phyloP scores from a whole-genome alignment of 2,888 invertebrate species.

The Ectemnius continuus region DNA sequence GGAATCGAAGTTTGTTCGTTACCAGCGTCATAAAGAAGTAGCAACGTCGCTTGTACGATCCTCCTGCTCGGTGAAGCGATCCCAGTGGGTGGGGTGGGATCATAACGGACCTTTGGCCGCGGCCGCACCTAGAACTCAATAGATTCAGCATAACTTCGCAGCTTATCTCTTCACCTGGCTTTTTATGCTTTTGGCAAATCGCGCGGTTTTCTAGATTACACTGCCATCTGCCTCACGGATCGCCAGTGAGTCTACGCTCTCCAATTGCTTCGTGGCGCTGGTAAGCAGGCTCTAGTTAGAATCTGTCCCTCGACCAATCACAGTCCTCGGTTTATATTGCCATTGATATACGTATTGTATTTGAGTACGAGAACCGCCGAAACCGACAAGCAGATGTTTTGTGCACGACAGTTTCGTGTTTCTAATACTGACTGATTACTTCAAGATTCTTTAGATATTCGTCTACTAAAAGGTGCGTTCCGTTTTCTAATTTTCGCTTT shows the following conservation, averaged over 20 bases:
- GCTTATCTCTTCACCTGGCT: constrained; percentile 41
- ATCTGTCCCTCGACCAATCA: background rate
- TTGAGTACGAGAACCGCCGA: background rate
- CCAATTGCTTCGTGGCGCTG: constrained; percentile 13
- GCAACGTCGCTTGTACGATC: constrained; percentile 33
- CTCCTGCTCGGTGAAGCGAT: constrained; percentile 54
- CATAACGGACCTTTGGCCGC: constrained; percentile 66
- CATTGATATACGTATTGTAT: background rate
- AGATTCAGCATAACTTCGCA: constrained; percentile 58
- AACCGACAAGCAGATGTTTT: no score
- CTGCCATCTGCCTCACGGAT: constrained; percentile 55
- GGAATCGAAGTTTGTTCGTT: background rate
- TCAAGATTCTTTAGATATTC: no score
- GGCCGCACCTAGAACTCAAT: constrained; percentile 73
- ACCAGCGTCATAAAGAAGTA: constrained; percentile 14
- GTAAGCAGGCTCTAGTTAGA: constrained; percentile 17
- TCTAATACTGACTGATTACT: no score
- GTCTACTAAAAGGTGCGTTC: no score
- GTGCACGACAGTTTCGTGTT: no score
- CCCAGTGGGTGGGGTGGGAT: constrained; percentile 65
- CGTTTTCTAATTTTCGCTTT: no score
- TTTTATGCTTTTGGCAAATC: constrained; percentile 56
- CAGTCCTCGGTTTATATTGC: background rate
- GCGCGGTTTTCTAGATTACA: constrained; percentile 29
- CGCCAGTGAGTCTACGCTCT: constrained; percentile 16